These are phyloP conservation scores for Hesperia comma DNA, from an alignment of 2,888 invertebrate genomes.

Conservation along the genomic window DNA sequence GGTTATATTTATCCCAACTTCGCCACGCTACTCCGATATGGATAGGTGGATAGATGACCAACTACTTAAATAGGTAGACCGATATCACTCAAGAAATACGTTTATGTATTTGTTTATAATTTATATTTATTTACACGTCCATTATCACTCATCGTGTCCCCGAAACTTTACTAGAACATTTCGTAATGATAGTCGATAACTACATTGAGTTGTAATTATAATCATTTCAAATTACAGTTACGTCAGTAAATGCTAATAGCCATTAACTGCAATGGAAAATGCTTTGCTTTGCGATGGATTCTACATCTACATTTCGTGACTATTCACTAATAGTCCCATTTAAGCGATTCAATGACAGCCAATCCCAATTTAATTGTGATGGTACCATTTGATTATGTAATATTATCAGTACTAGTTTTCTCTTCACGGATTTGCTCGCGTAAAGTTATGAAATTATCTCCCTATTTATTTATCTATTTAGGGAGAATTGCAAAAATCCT, in stretches of 20 bases:
- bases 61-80: too few relatives aligned
- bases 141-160: slow-evolving; percentile 1
- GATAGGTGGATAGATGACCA: background rate
- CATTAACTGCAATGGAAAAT: background rate
- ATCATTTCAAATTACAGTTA: background rate
- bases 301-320: background rate
- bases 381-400: background rate
- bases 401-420: background rate
- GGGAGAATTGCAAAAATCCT: too few relatives aligned
- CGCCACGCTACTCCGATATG: background rate
- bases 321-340: slow-evolving; percentile 1
- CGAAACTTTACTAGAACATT: slow-evolving; percentile 8
- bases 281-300: background rate
- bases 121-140: slow-evolving; percentile 13
- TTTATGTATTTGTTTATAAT: background rate
- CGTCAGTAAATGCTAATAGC: background rate
- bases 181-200: slow-evolving; percentile 12
- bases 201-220: background rate
- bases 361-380: slow-evolving; percentile 9
- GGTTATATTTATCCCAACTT: too few relatives aligned
- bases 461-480: too few relatives aligned
- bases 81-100: background rate
- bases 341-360: slow-evolving; percentile 20
- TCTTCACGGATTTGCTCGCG: too few relatives aligned
- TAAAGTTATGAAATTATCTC: too few relatives aligned